Evolutionary conservation across 2,888 invertebrate genomes (phyloP).

Genomic region (Rhorus exstirpatorius): DNA sequence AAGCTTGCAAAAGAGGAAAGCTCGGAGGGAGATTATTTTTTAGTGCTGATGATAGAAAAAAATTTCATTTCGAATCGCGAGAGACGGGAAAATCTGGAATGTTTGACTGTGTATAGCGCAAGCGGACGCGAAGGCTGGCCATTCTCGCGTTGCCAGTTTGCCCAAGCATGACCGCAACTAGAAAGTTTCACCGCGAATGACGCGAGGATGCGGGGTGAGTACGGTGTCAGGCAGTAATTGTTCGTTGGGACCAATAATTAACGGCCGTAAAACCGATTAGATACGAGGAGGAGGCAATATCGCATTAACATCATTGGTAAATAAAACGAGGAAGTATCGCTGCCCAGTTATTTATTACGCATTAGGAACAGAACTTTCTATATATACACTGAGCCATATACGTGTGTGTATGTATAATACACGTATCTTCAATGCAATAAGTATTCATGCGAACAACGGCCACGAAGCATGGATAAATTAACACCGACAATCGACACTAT

Average conservation of each 20-base stretch:
- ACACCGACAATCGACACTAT: constrained; percentile 48
- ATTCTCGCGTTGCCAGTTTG: constrained; percentile 27
- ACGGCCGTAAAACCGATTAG: constrained; percentile 78
- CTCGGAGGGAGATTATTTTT: background rate
- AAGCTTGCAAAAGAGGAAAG: background rate
- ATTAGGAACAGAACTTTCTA: constrained; percentile 64
- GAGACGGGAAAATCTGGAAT: background rate
- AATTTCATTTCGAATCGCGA: background rate
- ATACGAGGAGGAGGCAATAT: constrained; percentile 71
- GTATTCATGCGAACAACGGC: constrained; percentile 43
- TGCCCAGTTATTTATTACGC: constrained; percentile 59
- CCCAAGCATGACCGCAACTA: constrained; percentile 48
- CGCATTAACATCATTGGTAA: constrained; percentile 40
- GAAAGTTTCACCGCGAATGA: constrained; percentile 63
- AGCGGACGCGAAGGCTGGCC: background rate
- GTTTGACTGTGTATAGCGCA: constrained; percentile 16
- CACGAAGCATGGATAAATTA: constrained; percentile 63
- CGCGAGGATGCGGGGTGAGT: constrained; percentile 5
- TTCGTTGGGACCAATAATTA: constrained; percentile 79
- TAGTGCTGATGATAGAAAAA: background rate
- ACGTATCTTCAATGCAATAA: constrained; percentile 23
- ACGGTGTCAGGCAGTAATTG: constrained; percentile 76
- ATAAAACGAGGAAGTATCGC: constrained; percentile 65
- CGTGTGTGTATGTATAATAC: background rate
- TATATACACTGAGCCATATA: constrained; percentile 18